Evolutionary conservation across 2,797 vertebrate species (phyloP).

Genomic region (Crocodylus rhombifer): DNA sequence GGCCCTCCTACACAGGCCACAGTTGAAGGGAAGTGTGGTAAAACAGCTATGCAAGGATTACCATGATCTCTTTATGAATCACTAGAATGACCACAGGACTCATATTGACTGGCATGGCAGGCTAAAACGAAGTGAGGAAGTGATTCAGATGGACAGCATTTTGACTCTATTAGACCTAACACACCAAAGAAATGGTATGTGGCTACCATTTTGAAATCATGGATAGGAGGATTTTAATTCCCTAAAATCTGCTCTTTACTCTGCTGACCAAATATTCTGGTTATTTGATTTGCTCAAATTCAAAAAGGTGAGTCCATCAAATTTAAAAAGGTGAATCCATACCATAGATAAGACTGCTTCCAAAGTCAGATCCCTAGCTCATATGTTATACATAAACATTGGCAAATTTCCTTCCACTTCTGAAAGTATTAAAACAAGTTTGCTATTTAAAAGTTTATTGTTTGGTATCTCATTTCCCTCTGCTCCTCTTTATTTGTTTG

Average conservation of each 20-base stretch:
- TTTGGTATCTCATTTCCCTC: neutral
- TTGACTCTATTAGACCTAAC: rapidly evolving
- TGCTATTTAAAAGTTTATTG: neutral
- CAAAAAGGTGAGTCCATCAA: rapidly evolving
- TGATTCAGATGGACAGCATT: neutral
- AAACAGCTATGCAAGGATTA: neutral
- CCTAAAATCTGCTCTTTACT: neutral
- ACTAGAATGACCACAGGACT: neutral
- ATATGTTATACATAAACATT: neutral
- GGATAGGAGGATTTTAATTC: neutral
- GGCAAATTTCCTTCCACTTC: neutral
- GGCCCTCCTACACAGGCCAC: too few species aligned
- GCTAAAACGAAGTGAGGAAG: rapidly evolving
- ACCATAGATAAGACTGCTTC: neutral
- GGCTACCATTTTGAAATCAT: neutral
- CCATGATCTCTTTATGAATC: neutral
- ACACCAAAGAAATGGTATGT: neutral
- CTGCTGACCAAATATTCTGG: neutral
- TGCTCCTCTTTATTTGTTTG: neutral
- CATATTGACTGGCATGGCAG: neutral
- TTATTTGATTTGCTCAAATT: neutral
- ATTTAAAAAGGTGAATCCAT: neutral
- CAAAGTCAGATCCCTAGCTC: neutral
- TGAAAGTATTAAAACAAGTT: neutral
- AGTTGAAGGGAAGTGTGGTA: rapidly evolving